Conservation (phyloP, 2,113 vertebrate species). For the Corythornis vintsioides region DNA sequence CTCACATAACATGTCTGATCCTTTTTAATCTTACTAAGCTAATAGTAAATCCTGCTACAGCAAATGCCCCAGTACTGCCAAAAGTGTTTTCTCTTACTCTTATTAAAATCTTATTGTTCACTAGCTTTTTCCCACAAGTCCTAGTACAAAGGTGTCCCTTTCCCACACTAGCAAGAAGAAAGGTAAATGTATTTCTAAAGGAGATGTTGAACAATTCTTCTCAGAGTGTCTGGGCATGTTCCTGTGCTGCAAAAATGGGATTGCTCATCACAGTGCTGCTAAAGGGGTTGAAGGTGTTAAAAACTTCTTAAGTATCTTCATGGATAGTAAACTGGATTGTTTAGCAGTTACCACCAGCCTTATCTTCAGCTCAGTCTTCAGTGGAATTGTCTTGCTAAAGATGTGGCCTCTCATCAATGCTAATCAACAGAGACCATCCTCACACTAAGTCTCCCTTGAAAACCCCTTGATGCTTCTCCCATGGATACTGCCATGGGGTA, state of each 20-base stretch:
- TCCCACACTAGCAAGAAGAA: neutral
- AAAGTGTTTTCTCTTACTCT: neutral
- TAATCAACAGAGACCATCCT: neutral
- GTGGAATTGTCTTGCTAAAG: neutral
- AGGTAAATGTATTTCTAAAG: neutral
- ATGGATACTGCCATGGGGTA: neutral
- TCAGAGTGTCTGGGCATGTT: neutral
- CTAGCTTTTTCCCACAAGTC: neutral
- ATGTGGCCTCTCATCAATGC: neutral
- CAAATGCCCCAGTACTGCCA: neutral
- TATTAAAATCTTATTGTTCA: neutral
- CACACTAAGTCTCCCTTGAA: neutral
- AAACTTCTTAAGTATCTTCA: neutral
- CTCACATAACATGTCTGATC: constrained; percentile 48
- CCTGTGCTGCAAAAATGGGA: neutral
- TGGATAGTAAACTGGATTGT: neutral
- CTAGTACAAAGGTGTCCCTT: neutral
- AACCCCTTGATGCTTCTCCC: neutral
- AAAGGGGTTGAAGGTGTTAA: neutral
- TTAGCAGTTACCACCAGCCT: neutral
- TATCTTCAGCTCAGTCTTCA: neutral
- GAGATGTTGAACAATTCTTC: neutral
- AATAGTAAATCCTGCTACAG: constrained; percentile 8
- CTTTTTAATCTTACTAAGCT: constrained; percentile 38
- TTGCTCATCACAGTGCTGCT: neutral